These are phyloP conservation scores for Drosophila birchii DNA, from an alignment of 2,888 invertebrate genomes.

Conservation along the genomic window DNA sequence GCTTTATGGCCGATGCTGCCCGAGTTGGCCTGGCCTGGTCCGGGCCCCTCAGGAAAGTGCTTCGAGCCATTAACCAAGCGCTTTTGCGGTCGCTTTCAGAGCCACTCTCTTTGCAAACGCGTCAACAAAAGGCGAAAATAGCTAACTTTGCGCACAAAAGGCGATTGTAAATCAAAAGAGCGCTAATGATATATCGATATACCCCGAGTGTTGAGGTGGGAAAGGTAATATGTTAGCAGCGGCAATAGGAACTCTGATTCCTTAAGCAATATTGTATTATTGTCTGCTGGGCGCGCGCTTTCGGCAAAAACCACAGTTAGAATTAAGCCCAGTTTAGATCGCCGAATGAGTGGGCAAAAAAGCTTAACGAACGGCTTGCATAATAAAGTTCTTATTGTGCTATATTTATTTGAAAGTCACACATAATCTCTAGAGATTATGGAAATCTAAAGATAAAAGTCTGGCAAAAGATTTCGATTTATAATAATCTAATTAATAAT, in stretches of 20 bases:
- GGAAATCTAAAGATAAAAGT: not conserved
- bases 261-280: slow-evolving; percentile 59
- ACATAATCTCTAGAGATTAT: slow-evolving; percentile 10
- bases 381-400: slow-evolving; percentile 9
- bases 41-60: slow-evolving; percentile 55
- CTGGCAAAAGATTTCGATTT: not conserved
- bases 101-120: slow-evolving; percentile 57
- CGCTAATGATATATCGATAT: slow-evolving; percentile 79
- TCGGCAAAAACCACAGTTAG: slow-evolving; percentile 59
- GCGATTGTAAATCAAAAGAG: slow-evolving; percentile 78
- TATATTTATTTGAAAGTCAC: slow-evolving; percentile 1
- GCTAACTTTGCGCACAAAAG: slow-evolving; percentile 66
- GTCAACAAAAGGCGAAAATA: slow-evolving; percentile 62
- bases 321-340: slow-evolving; percentile 26
- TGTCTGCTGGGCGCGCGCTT: slow-evolving; percentile 39
- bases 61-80: slow-evolving; percentile 69
- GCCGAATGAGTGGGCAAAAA: slow-evolving; percentile 37
- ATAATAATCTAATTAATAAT: not conserved
- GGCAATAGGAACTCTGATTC: slow-evolving; percentile 51
- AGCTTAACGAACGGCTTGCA: slow-evolving; percentile 4
- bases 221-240: slow-evolving; percentile 41
- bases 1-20: slow-evolving; percentile 19
- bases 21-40: slow-evolving; percentile 12
- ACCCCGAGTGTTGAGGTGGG: slow-evolving; percentile 48
- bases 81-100: slow-evolving; percentile 45